These are phyloP conservation scores for Chondrilla cf. caribensis DNA, from an alignment of 37 sponge, comb jelly and placozoan species.

Conservation along the genomic window DNA sequence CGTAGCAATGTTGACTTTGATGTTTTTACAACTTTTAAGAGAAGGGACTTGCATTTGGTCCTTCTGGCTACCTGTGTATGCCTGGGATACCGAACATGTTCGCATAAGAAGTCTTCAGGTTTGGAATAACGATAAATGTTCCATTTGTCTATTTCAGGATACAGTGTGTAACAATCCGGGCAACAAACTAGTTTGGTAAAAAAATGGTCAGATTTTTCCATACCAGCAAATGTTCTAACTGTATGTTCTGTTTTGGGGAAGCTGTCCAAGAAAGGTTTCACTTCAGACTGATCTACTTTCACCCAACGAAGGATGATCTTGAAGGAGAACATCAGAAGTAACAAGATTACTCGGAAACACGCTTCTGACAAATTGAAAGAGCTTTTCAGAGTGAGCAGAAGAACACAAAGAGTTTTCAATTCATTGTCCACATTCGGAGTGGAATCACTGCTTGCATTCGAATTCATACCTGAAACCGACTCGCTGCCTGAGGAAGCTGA, in stretches of 20 bases:
- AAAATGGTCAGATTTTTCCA: neutral
- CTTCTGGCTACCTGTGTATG: constrained; percentile 20
- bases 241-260: neutral
- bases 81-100: constrained; percentile 27
- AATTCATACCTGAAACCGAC: too few species aligned
- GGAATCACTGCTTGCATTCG: too few species aligned
- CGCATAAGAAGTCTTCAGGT: neutral
- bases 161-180: constrained; percentile 29
- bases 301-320: neutral
- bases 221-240: neutral
- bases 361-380: neutral
- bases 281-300: neutral
- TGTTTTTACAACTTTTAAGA: neutral
- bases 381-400: neutral
- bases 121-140: neutral
- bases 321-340: neutral
- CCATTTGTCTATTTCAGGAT: neutral
- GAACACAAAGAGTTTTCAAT: neutral
- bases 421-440: too few species aligned
- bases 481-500: too few species aligned
- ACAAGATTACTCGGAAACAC: neutral
- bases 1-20: neutral
- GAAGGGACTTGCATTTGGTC: constrained; percentile 3
- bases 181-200: constrained; percentile 36
- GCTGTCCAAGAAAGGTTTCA: neutral